Evolutionary conservation across 1,140 invertebrate species (phyloP).

Genomic region (Macrosteles quadrilineatus): DNA sequence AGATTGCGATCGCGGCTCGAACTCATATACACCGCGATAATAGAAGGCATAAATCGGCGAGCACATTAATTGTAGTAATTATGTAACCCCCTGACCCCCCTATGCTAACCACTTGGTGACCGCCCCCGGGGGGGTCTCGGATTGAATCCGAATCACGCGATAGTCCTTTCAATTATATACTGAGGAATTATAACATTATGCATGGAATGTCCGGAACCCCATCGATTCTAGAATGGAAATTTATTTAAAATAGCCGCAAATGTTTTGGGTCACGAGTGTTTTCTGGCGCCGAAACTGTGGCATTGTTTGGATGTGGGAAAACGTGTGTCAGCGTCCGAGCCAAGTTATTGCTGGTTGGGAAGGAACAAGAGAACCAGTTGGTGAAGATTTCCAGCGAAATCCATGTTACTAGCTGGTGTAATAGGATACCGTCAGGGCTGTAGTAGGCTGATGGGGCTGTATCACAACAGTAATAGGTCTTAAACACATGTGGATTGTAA

Average conservation of each 20-base stretch:
- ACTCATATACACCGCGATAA: neutral
- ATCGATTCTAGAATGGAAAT: slow-evolving; percentile 19
- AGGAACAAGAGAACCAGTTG: too few relatives aligned
- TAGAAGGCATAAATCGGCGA: slow-evolving; percentile 16
- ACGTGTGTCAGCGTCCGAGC: too few relatives aligned
- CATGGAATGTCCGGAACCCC: slow-evolving; percentile 22
- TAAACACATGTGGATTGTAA: too few relatives aligned
- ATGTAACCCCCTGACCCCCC: neutral
- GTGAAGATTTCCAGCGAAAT: too few relatives aligned
- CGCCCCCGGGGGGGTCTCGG: neutral
- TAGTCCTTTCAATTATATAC: slow-evolving; percentile 3
- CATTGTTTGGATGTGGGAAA: too few relatives aligned
- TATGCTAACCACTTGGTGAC: neutral
- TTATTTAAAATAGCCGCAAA: slow-evolving; percentile 17
- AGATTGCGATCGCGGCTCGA: too few relatives aligned
- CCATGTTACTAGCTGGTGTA: too few relatives aligned
- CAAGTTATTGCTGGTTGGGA: too few relatives aligned
- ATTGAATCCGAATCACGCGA: slow-evolving; percentile 15
- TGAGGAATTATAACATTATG: slow-evolving; percentile 20
- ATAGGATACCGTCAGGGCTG: too few relatives aligned
- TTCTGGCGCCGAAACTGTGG: neutral
- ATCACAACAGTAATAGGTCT: too few relatives aligned
- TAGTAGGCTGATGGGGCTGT: too few relatives aligned
- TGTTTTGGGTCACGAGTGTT: slow-evolving; percentile 16
- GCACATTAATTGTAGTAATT: slow-evolving; percentile 23